phyloP scores from a whole-genome alignment of 2,113 vertebrate genomes.

The Aptenodytes patagonicus region DNA sequence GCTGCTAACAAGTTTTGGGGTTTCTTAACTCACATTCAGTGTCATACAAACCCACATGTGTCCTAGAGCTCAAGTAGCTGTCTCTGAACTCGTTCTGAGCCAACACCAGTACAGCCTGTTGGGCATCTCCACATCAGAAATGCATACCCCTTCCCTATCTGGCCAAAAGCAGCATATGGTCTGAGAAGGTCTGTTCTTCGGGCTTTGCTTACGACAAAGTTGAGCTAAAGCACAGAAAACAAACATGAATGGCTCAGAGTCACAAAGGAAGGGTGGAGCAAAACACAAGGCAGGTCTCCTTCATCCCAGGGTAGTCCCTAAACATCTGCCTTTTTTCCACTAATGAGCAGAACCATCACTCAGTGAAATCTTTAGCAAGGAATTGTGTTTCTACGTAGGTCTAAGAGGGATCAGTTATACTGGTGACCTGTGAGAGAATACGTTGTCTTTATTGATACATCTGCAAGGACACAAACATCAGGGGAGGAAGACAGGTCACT shows the following conservation, averaged over 20 bases:
- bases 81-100: background rate
- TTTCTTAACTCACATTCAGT: background rate
- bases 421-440: background rate
- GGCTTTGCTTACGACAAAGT: background rate
- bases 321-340: background rate
- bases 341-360: background rate
- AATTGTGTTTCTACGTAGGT: background rate
- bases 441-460: background rate
- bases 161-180: background rate
- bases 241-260: background rate
- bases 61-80: background rate
- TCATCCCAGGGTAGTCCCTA: background rate
- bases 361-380: background rate
- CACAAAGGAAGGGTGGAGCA: background rate
- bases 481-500: background rate
- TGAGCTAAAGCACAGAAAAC: background rate
- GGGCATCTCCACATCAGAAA: background rate
- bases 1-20: background rate
- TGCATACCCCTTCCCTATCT: accelerated
- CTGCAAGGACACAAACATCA: background rate
- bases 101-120: background rate
- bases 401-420: background rate
- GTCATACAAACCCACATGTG: background rate
- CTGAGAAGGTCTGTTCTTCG: background rate
- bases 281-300: background rate